phyloP scores from a whole-genome alignment of 2,113 vertebrate species.

The Oreochromis tanganicae region DNA sequence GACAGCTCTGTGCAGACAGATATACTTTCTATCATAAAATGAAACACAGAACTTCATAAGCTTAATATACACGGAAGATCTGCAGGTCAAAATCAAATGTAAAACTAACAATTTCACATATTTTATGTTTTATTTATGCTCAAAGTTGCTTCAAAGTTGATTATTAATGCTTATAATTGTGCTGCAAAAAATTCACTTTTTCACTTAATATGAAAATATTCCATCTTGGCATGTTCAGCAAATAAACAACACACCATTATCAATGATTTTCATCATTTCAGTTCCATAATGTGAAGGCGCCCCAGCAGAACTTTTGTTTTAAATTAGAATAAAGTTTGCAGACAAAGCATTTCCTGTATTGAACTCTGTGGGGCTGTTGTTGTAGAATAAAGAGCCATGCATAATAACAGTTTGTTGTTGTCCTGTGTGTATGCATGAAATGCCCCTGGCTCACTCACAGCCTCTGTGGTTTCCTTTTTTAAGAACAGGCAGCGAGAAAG shows the following conservation, averaged over 20 bases:
- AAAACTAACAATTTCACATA: neutral
- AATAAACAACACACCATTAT: neutral
- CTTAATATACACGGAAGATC: neutral
- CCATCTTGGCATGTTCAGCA: neutral
- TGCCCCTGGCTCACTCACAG: neutral
- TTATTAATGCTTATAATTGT: neutral
- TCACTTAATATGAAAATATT: neutral
- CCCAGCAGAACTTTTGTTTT: neutral
- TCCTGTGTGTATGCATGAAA: neutral
- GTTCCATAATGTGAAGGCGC: neutral
- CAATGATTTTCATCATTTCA: neutral
- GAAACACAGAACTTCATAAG: neutral
- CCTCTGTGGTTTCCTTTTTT: neutral
- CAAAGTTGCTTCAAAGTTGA: neutral
- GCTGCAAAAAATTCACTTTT: neutral
- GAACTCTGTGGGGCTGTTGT: neutral
- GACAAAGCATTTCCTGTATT: neutral
- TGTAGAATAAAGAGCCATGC: neutral
- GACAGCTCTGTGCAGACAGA: neutral
- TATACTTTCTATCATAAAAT: neutral
- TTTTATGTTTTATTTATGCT: neutral
- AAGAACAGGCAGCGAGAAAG: neutral
- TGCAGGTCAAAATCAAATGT: neutral
- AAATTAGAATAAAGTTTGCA: neutral
- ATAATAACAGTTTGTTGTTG: neutral